Evolutionary conservation across 2,888 invertebrate genomes (phyloP).

Genomic region (Melanotus villosus): DNA sequence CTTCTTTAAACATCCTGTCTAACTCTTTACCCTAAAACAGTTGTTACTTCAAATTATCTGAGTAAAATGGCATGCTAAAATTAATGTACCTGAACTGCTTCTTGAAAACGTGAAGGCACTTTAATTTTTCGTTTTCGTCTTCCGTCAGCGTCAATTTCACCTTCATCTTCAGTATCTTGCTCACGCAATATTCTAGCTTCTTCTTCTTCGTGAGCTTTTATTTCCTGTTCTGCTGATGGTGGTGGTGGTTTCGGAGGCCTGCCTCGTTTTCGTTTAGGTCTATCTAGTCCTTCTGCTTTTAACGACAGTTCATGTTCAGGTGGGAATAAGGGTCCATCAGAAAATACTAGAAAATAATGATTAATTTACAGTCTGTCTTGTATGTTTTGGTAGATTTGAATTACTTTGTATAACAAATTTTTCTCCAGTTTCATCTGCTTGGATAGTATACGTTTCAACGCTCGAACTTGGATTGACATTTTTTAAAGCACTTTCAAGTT

Average conservation of each 20-base stretch:
- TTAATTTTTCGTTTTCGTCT: conserved; percentile 76
- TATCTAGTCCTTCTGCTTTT: conserved; percentile 76
- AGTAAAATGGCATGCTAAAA: too few relatives aligned
- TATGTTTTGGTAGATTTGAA: background rate
- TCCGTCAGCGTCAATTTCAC: conserved; percentile 69
- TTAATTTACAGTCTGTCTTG: background rate
- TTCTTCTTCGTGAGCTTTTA: conserved; percentile 54
- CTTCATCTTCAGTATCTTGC: conserved; percentile 52
- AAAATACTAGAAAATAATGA: conserved; percentile 69
- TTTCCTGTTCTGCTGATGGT: conserved; percentile 50
- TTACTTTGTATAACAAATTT: conserved; percentile 72
- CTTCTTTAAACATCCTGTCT: conserved; percentile 80
- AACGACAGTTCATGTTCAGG: conserved; percentile 77
- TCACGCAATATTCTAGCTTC: conserved; percentile 49
- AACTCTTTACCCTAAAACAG: conserved; percentile 79
- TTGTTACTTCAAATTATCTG: too few relatives aligned
- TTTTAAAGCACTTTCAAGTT: conserved; percentile 62
- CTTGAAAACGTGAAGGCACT: conserved; percentile 75
- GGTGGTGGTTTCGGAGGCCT: conserved; percentile 75
- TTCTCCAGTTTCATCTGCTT: conserved; percentile 65
- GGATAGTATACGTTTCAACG: conserved; percentile 63
- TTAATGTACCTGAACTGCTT: conserved; percentile 76
- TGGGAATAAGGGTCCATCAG: conserved; percentile 75
- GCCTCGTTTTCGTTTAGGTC: conserved; percentile 79
- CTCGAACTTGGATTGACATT: conserved; percentile 63